Base-by-base conservation (phyloP, 2,888 invertebrate species). In the Molanna angustata region DNA sequence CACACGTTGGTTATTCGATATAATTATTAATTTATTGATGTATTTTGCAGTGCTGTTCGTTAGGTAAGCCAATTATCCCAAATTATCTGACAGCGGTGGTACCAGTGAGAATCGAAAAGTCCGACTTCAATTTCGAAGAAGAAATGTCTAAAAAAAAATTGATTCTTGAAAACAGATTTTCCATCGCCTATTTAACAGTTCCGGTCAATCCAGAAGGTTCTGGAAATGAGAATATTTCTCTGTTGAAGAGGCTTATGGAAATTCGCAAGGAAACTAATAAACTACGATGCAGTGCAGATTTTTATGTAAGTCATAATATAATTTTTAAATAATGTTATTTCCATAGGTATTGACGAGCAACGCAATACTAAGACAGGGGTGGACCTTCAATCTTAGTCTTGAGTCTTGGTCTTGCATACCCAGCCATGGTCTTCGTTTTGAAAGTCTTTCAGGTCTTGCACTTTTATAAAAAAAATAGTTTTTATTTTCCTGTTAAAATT, bases 131-230 rank as follows among this genome's bases (percentile, higher is more conserved):
- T 40, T 14, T 60, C 35, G 31, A 60, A 11, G 52, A 54, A 22
- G 51, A 35, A 11, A 54, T 61, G 37, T 57, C 60, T 31, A 59
- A 59, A 37, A 32, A 35, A 31, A 57, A 63, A 18, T 58, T 67
- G 21, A 63, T 62, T 22, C 58, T 78, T 32, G 66, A 70, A 49
- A 79, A 79, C 59, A 69, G 71, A 56, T 78, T 80, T 61, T 75
- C 76, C 4, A 74, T 79, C 7, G 74, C 74, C 2, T 65, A 78
- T 53, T 59, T 78, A 45, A 69, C 73, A 49, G 63, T 80, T 1
- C 76, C 78, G 4, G 64, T 78, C 6, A 65, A 47, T 4, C 45
- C 52, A 4, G 20, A 49, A 14, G 19, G 35, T 16, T 44, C 17
- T 9, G 41, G 43, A 11, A 18, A 33, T 4, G 33, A 20, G 14